phyloP scores from a whole-genome alignment of 2,113 vertebrate species.

The Caranx ignobilis region DNA sequence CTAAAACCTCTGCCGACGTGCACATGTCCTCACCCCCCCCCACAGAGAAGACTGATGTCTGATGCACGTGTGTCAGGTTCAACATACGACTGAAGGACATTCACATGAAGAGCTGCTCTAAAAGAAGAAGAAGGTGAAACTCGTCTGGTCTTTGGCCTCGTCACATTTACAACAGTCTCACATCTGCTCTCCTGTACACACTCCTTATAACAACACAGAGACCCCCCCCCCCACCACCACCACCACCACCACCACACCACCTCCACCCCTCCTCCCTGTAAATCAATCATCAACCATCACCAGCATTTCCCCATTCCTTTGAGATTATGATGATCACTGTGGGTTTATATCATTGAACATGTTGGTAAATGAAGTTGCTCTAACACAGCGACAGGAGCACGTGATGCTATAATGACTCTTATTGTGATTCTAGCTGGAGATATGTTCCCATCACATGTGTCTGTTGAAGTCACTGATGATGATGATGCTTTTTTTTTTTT shows the following conservation, averaged over 20 bases:
- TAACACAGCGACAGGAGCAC: not conserved
- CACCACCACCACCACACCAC: too few relatives aligned
- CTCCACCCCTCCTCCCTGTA: not conserved
- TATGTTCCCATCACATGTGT: slow-evolving; percentile 2
- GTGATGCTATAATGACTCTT: not conserved
- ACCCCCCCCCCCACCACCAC: too few relatives aligned
- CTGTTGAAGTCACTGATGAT: not conserved
- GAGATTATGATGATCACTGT: not conserved
- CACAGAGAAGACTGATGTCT: not conserved
- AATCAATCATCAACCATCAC: not conserved
- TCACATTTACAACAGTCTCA: slow-evolving; percentile 34
- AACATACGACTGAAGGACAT: too few relatives aligned
- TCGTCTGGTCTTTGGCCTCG: slow-evolving; percentile 33
- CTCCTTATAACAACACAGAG: not conserved
- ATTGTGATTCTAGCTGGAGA: slow-evolving; percentile 15
- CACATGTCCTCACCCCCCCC: not conserved
- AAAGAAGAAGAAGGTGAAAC: too few relatives aligned
- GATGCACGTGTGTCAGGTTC: not conserved
- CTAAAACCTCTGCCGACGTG: not conserved
- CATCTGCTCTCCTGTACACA: slow-evolving; percentile 1
- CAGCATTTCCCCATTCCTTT: not conserved
- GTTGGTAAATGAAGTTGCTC: slow-evolving; percentile 4
- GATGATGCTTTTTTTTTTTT: slow-evolving; percentile 4
- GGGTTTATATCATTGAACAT: not conserved
- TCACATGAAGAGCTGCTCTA: too few relatives aligned